Conservation (phyloP, 92 coral and sea anemone species). For the Meandrina meandrites region DNA sequence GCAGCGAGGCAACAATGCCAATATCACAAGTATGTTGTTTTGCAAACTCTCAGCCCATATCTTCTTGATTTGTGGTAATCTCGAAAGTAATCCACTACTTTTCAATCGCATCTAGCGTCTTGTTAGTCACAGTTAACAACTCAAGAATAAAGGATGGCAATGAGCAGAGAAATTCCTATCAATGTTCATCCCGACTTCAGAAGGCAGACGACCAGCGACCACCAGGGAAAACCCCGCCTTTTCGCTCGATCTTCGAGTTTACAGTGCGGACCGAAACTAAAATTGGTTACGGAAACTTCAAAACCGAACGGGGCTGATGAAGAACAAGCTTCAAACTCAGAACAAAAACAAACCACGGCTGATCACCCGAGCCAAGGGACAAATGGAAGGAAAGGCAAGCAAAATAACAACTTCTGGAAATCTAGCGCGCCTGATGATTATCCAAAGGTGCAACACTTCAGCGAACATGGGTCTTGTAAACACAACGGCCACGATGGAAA, state of each 20-base stretch:
- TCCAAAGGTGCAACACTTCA: not conserved
- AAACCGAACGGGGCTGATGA: not conserved
- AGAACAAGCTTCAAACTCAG: not conserved
- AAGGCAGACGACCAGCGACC: not conserved
- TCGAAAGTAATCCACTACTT: not conserved
- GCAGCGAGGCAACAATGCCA: not conserved
- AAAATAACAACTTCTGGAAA: constrained; percentile 20
- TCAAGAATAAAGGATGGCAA: not conserved
- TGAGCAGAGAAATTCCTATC: constrained; percentile 60
- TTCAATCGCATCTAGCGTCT: not conserved
- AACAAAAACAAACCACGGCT: not conserved
- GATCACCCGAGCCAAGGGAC: not conserved
- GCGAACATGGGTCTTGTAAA: not conserved
- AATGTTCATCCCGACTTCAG: constrained; percentile 56
- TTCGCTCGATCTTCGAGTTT: constrained; percentile 27
- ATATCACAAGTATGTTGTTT: constrained; percentile 15
- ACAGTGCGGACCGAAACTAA: constrained; percentile 7
- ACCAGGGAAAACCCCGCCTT: constrained; percentile 37
- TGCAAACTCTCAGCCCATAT: not conserved
- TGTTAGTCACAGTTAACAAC: not conserved
- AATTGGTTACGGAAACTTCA: constrained; percentile 6
- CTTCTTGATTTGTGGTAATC: constrained; percentile 1
- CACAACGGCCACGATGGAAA: not conserved
- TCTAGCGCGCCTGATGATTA: not conserved
- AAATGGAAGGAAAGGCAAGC: not conserved